These are phyloP conservation scores for Progne subis DNA, from an alignment of 2,113 vertebrate genomes.

Conservation along the genomic window DNA sequence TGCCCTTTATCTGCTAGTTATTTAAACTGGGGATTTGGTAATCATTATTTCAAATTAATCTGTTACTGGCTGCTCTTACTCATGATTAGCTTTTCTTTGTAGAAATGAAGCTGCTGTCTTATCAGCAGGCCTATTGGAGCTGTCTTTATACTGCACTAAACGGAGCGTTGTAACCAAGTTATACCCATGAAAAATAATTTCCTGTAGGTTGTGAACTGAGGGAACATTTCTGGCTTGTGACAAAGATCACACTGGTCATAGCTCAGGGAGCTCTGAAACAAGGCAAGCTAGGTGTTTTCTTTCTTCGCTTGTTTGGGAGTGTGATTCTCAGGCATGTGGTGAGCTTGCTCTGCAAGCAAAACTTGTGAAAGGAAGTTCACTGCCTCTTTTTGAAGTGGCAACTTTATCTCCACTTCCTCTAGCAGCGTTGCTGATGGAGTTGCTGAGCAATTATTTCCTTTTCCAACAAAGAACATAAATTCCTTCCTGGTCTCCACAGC, in stretches of 20 bases:
- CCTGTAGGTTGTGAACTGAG: background rate
- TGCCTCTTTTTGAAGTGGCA: background rate
- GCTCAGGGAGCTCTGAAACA: background rate
- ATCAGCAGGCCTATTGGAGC: background rate
- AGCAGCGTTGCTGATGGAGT: background rate
- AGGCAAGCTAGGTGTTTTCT: background rate
- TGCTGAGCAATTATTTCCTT: slow-evolving; percentile 53
- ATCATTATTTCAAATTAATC: background rate
- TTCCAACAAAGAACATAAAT: background rate
- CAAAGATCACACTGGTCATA: background rate
- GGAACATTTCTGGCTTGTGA: background rate
- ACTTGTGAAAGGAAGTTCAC: slow-evolving; percentile 11
- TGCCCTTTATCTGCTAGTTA: background rate
- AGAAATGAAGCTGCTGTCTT: background rate
- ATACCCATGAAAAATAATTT: background rate
- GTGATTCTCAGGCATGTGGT: background rate
- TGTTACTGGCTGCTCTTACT: background rate
- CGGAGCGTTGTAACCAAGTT: background rate
- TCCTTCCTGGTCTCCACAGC: background rate
- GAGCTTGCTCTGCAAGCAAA: background rate
- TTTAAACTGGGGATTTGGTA: background rate
- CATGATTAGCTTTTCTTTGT: background rate
- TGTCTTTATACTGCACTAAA: background rate
- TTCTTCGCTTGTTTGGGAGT: background rate
- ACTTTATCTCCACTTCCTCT: background rate